A percentile compares a stretch with the other conserved stretches of the same genome.
Evolutionary conservation across 2,888 invertebrate species (phyloP).

Genomic region (Lepidochrysops patricia): DNA sequence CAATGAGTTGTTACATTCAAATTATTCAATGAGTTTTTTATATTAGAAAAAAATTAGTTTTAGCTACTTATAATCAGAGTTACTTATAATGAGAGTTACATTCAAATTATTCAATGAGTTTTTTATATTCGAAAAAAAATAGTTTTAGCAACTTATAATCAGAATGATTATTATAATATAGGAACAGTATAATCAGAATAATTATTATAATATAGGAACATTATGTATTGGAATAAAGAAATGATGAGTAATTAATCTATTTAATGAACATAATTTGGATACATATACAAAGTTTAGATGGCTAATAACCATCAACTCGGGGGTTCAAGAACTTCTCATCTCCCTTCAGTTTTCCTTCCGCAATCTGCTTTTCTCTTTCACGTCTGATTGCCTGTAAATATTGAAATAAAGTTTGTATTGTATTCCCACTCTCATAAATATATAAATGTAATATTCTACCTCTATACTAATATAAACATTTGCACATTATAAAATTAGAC

Average conservation of each 20-base stretch:
- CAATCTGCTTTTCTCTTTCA: conserved; percentile 78
- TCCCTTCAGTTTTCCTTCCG: conserved; percentile 75
- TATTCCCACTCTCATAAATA: neutral
- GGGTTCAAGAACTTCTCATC: conserved; percentile 76
- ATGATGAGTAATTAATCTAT: neutral
- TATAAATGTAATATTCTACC: neutral
- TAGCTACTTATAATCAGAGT: too few species aligned
- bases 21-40: too few species aligned
- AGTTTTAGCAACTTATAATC: too few species aligned
- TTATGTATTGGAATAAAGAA: too few species aligned
- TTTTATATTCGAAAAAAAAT: too few species aligned
- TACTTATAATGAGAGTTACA: too few species aligned
- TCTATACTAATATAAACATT: too few species aligned
- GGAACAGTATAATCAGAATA: neutral
- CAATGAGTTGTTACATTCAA: too few species aligned
- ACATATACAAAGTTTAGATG: neutral
- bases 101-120: too few species aligned
- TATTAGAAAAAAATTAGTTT: too few species aligned
- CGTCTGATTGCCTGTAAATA: conserved; percentile 70
- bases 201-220: neutral
- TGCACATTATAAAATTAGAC: too few species aligned
- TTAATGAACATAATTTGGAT: neutral
- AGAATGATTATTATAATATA: neutral
- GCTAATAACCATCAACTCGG: conserved; percentile 75
- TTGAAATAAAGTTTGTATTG: neutral